Evolutionary conservation across 2,888 invertebrate species (phyloP), one percentile per base, ranked within the genome.

Genomic region (Platycheirus rosarum): DNA sequence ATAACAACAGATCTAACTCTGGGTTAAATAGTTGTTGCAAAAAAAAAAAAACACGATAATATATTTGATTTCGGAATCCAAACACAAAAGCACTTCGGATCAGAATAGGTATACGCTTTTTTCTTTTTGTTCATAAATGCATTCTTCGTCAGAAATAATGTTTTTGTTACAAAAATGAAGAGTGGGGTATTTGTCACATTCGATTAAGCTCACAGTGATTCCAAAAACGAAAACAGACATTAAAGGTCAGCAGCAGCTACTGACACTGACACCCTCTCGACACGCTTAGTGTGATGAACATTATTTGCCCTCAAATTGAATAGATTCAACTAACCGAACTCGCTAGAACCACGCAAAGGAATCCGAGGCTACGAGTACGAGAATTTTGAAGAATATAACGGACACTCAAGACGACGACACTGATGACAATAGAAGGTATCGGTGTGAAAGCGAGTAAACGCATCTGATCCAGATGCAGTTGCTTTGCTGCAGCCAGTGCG

Each of bases 251-350:
- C 69, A 75, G 46, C 70, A 32, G 16, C 14, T 20, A 60, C 69
- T 82, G 80, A 76, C 66, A 76, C 76, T 82, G 82, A 76, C 71
- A 82, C 42, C 55, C 49, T 70, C 14, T 40, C 5, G 9, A 0
- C 7, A 62, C 23, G 11, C 35, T 71, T 44, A 66, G 60, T 48
- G 48, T 46, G 53, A 60, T 40, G 68, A 23, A 57, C 14, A 37
- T 37, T 53, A 48, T 68, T 68, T 73, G 73, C 68, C 78, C 73
- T 78, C 79, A 78, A 80, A 80, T 80, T 80, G 70, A 76, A 80
- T 80, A 66, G 51, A 70, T 62, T 76, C 66, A 66, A 75, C 80
- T 80, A 75, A 75, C 60, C 75, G 57, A 75, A 80, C 65, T 57
- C 46, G 40, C 2, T 4, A 14, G 23, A 14, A 40, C 11, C 23